Base-by-base conservation (phyloP, 2,113 vertebrate genomes). In the Symphodus melops region DNA sequence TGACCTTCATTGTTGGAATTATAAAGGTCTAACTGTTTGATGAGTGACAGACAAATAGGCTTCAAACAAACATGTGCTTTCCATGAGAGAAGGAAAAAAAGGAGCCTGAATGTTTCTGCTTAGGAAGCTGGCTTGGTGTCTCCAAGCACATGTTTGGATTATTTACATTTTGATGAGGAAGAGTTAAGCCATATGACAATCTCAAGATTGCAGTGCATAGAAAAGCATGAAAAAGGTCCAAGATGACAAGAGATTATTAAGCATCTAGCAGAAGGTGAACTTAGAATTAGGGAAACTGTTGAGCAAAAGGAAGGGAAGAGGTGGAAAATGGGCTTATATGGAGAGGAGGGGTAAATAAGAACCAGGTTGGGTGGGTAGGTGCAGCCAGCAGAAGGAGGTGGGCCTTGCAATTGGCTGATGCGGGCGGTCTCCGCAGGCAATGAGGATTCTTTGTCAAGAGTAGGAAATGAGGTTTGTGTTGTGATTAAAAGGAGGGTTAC, bases 381-480 rank as follows among this genome's bases (percentile, higher is more conserved):
- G 62, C 52, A 72, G 79, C 58, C 61, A 42, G 60, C 51, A 79
- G 42, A 48, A 74, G 78, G 83, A 88, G 90, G 78, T 76, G 87
- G 86, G 76, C 67, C 54, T 76, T 80, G 59, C 73, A 87, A 85
- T 85, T 85, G 89, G 90, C 70, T 72, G 72, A 80, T 76, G 89
- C 83, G 75, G 90, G 81, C 84, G 72, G 86, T 84, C 88, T 91
- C 85, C 78, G 21, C 87, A 88, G 89, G 92, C 85, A 88, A 87
- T 84, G 83, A 89, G 73, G 81, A 81, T 85, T 89, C 88, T 88
- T 94, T 91, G 92, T 91, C 79, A 90, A 87, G 81, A 85, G 83
- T 82, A 93, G 91, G 93, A 94, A 94, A 92, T 91, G 86, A 93
- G 91, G 89, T 92, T 89, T 92, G 81, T 91, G 88, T 87, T 92